These are phyloP conservation scores for Trematocara unimaculatum DNA, from an alignment of 2,113 vertebrate genomes.

Conservation along the genomic window DNA sequence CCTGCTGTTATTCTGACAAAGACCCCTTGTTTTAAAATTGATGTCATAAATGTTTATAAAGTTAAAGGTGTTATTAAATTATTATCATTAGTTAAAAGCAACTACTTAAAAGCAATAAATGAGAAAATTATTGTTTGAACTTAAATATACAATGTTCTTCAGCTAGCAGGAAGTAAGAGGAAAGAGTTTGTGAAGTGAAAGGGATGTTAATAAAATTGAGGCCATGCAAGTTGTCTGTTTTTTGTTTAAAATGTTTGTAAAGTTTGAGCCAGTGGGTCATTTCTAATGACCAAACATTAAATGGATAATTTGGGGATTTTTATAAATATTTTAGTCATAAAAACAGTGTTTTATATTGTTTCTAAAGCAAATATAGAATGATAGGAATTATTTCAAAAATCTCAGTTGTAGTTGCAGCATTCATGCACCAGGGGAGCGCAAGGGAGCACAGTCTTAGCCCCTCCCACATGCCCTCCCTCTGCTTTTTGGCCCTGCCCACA, in stretches of 20 bases:
- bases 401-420: constrained; percentile 49
- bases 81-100: not conserved
- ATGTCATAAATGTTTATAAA: not conserved
- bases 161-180: not conserved
- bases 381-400: not conserved
- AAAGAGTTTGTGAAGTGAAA: not conserved
- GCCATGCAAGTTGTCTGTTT: not conserved
- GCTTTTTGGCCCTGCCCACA: constrained; percentile 57
- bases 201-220: not conserved
- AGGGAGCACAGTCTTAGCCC: constrained; percentile 76
- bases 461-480: constrained; percentile 65
- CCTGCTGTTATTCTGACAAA: not conserved
- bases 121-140: not conserved
- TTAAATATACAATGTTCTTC: not conserved
- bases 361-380: not conserved
- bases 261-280: not conserved
- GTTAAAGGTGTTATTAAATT: not conserved
- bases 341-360: not conserved
- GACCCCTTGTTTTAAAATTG: not conserved
- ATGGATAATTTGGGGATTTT: not conserved
- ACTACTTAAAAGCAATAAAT: not conserved
- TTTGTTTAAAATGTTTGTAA: not conserved
- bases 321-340: not conserved
- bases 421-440: constrained; percentile 88
- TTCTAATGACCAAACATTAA: not conserved